Evolutionary conservation across 35 echinoderm and acorn worm genomes (phyloP).

Genomic region (Lytechinus pictus): DNA sequence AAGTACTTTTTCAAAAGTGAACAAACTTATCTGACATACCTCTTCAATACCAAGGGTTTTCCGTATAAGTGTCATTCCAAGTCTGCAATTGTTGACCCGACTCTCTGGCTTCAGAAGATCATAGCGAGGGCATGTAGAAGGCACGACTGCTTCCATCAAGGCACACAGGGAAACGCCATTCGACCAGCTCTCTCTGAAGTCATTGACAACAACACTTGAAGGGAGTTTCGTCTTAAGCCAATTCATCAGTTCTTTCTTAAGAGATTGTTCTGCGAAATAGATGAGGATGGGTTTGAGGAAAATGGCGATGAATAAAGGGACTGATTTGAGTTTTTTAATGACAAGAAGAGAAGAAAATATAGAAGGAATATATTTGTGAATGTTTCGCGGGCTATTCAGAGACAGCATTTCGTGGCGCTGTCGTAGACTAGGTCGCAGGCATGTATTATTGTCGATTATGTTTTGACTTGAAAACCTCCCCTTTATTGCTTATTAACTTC

Average conservation of each 20-base stretch:
- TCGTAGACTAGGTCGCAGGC: no score
- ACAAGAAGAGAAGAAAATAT: no score
- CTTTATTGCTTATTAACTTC: no score
- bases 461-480: no score
- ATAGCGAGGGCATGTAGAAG: conserved; percentile 67
- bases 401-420: no score
- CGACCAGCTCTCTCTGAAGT: conserved; percentile 59
- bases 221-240: conserved; percentile 19
- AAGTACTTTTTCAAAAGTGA: no score
- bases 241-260: background rate
- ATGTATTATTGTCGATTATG: no score
- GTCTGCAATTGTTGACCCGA: conserved; percentile 73
- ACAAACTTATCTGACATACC: conserved; percentile 8
- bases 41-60: conserved; percentile 72
- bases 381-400: no score
- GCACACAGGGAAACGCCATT: conserved; percentile 70
- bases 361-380: no score
- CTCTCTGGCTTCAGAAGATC: conserved; percentile 71
- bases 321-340: background rate
- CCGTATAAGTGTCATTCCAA: conserved; percentile 67
- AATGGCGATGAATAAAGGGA: background rate
- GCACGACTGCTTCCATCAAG: conserved; percentile 67
- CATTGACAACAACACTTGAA: background rate
- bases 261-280: conserved; percentile 10
- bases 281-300: background rate